phyloP scores from a whole-genome alignment of 1,140 invertebrate genomes.

The Argopecten irradians region DNA sequence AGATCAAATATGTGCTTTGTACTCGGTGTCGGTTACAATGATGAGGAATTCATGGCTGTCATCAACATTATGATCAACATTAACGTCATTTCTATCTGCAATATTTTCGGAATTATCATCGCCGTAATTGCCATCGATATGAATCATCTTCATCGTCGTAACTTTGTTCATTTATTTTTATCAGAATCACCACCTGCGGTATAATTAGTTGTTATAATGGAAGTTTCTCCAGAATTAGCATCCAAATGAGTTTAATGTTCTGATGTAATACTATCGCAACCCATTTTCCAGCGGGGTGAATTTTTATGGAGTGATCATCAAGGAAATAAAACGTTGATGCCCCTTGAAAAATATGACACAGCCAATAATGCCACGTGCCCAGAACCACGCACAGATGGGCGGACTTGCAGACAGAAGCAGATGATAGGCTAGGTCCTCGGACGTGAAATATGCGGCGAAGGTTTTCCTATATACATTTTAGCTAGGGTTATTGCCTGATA shows the following conservation, averaged over 20 bases:
- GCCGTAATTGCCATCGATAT: not conserved
- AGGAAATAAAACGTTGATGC: not conserved
- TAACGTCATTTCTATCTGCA: not conserved
- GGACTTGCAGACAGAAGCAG: not conserved
- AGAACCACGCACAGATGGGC: not conserved
- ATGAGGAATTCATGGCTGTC: not conserved
- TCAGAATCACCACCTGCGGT: not conserved
- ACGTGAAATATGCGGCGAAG: not conserved
- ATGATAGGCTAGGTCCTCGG: not conserved
- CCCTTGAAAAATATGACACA: not conserved
- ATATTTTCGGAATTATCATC: not conserved
- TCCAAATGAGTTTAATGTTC: not conserved
- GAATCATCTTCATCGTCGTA: not conserved
- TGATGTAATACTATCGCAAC: not conserved
- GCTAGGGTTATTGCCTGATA: not conserved
- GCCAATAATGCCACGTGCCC: not conserved
- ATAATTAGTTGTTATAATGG: not conserved
- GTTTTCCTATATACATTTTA: not conserved
- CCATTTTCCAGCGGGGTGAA: not conserved
- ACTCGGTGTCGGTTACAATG: not conserved
- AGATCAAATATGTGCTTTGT: conserved; percentile 4
- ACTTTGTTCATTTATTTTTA: not conserved
- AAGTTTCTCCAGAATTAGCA: not conserved
- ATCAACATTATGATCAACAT: not conserved
- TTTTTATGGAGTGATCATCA: not conserved